These are phyloP conservation scores for Tachystola acroxantha DNA, from an alignment of 2,888 invertebrate genomes.

Conservation along the genomic window DNA sequence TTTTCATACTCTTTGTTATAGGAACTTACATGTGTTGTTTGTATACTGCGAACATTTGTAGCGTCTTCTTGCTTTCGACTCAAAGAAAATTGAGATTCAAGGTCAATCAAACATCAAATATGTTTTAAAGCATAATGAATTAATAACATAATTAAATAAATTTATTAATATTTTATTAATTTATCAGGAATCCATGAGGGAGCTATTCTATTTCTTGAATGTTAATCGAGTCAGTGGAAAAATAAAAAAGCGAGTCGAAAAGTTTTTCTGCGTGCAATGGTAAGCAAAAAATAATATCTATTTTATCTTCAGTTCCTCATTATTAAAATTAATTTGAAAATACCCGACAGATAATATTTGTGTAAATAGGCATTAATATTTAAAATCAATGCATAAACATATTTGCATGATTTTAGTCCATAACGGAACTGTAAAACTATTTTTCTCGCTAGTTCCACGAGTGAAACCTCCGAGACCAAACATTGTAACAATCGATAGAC, in stretches of 20 bases:
- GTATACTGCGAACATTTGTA: constrained; percentile 56
- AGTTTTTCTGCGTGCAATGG: constrained; percentile 69
- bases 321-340: too few species aligned
- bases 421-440: too few species aligned
- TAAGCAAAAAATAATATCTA: constrained; percentile 31
- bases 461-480: too few species aligned
- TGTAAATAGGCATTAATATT: too few species aligned
- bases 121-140: too few species aligned
- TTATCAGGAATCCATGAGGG: constrained; percentile 63
- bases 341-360: too few species aligned
- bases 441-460: too few species aligned
- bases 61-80: constrained; percentile 49
- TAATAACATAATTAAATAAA: background rate
- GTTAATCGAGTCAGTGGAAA: constrained; percentile 63
- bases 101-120: constrained; percentile 35
- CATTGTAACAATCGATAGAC: too few species aligned
- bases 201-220: constrained; percentile 65
- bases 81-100: constrained; percentile 57
- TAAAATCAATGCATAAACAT: too few species aligned
- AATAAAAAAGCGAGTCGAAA: constrained; percentile 62
- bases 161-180: constrained; percentile 8
- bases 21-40: constrained; percentile 51
- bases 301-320: too few species aligned
- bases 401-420: too few species aligned
- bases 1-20: constrained; percentile 38